Evolutionary conservation across 2,888 invertebrate species (phyloP).

Genomic region (Acrobasis repandana): DNA sequence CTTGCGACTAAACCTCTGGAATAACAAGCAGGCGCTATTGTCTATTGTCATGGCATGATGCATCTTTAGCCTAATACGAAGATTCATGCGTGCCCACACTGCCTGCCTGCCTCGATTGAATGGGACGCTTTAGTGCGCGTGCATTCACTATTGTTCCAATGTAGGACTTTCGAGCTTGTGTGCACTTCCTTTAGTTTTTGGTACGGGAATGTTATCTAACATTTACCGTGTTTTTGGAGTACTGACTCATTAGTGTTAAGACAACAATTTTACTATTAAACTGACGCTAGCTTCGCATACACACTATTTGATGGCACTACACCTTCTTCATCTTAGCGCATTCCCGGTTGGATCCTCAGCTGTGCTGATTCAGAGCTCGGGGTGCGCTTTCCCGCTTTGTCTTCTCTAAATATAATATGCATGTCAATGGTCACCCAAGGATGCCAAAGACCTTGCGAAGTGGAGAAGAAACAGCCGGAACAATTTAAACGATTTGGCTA

Average conservation of each 20-base stretch:
- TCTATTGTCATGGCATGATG: slow-evolving; percentile 47
- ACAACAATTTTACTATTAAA: not conserved
- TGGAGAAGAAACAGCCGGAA: no score
- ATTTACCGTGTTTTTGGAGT: no score
- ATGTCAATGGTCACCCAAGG: no score
- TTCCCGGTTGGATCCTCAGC: no score
- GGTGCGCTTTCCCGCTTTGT: no score
- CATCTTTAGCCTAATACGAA: slow-evolving; percentile 21
- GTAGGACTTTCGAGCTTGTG: not conserved
- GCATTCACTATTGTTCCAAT: slow-evolving; percentile 50
- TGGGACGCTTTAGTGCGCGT: slow-evolving; percentile 34
- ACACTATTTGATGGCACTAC: no score
- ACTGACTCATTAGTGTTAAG: slow-evolving; percentile 6
- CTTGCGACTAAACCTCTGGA: slow-evolving; percentile 40
- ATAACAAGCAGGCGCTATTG: slow-evolving; percentile 68
- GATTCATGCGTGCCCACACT: not conserved
- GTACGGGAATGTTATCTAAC: no score
- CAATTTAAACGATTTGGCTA: no score
- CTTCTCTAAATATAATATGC: no score
- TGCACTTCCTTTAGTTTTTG: slow-evolving; percentile 1
- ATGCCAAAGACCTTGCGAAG: no score
- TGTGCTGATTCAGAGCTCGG: no score
- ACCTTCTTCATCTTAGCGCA: no score
- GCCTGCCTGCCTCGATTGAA: not conserved
- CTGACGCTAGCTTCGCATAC: not conserved